Percentiles rank a stretch among this genome's conserved stretches.
Conservation (phyloP, 1,140 invertebrate species). For the Drosophila auraria region DNA sequence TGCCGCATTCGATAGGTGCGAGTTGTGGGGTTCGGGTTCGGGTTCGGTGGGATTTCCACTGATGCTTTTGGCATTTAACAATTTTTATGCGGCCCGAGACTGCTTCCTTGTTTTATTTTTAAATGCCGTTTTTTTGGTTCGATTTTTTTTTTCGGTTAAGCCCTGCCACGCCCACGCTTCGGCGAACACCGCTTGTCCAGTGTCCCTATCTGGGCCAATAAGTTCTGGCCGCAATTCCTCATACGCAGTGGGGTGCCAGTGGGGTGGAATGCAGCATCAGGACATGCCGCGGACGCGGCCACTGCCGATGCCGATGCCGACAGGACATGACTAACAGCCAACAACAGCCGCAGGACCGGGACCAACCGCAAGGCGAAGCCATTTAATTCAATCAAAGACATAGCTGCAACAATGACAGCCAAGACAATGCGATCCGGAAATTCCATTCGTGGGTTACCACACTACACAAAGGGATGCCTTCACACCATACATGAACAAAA, state of each 20-base stretch:
- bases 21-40: constrained; percentile 20
- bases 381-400: constrained; percentile 81
- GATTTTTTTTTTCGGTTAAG: constrained; percentile 26
- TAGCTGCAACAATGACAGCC: constrained; percentile 62
- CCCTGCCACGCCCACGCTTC: constrained; percentile 28
- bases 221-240: constrained; percentile 54
- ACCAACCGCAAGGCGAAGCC: constrained; percentile 44
- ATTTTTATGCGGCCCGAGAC: constrained; percentile 69
- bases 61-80: constrained; percentile 78
- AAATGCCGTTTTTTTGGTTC: constrained; percentile 29
- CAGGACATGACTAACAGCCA: constrained; percentile 38
- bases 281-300: constrained; percentile 25
- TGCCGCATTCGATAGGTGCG: constrained; percentile 69
- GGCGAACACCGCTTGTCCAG: constrained; percentile 26
- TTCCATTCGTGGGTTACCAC: constrained; percentile 23
- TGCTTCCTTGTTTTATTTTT: constrained; percentile 24
- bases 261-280: constrained; percentile 49
- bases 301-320: neutral
- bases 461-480: neutral
- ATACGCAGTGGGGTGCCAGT: constrained; percentile 56
- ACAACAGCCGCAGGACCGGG: constrained; percentile 36
- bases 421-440: constrained; percentile 35
- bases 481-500: neutral
- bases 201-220: constrained; percentile 61
- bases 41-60: constrained; percentile 52